phyloP scores from a whole-genome alignment of 2,113 vertebrate species.

The Tupaia chinensis region DNA sequence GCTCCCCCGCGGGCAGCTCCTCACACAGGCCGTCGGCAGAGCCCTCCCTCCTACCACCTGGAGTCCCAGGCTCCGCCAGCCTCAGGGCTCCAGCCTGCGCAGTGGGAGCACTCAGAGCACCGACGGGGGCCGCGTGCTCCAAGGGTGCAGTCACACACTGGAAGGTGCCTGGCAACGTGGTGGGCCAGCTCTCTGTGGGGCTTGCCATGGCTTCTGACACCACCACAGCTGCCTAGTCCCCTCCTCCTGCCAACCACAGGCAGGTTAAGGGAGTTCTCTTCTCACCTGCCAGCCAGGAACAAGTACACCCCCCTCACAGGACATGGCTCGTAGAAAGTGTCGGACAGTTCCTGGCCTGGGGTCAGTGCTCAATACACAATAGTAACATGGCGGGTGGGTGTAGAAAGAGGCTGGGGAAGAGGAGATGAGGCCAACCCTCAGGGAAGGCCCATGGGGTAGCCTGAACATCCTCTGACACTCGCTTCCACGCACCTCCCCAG shows the following conservation, averaged over 20 bases:
- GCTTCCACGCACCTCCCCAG: not conserved
- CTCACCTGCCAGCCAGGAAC: not conserved
- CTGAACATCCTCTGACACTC: not conserved
- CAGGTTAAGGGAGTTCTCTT: not conserved
- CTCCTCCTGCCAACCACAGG: accelerated
- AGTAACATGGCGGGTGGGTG: accelerated
- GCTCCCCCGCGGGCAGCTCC: accelerated
- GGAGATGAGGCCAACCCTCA: not conserved
- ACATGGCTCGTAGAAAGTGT: not conserved
- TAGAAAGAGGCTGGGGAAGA: not conserved
- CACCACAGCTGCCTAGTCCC: not conserved
- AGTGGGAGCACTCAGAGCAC: not conserved
- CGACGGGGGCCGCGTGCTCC: accelerated
- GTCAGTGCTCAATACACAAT: accelerated
- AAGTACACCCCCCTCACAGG: too few species aligned
- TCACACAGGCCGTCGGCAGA: not conserved
- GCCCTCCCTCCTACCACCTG: too few species aligned
- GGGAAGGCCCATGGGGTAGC: not conserved
- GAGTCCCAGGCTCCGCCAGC: not conserved
- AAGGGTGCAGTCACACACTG: not conserved
- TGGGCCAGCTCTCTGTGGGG: not conserved
- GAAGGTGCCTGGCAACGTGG: accelerated
- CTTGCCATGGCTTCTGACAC: not conserved
- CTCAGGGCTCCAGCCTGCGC: not conserved
- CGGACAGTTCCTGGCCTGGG: not conserved